A percentile compares a stretch with the other conserved stretches of the same genome.
Evolutionary conservation across 2,113 vertebrate species (phyloP).

Genomic region (Erythrocercus mccallii): DNA sequence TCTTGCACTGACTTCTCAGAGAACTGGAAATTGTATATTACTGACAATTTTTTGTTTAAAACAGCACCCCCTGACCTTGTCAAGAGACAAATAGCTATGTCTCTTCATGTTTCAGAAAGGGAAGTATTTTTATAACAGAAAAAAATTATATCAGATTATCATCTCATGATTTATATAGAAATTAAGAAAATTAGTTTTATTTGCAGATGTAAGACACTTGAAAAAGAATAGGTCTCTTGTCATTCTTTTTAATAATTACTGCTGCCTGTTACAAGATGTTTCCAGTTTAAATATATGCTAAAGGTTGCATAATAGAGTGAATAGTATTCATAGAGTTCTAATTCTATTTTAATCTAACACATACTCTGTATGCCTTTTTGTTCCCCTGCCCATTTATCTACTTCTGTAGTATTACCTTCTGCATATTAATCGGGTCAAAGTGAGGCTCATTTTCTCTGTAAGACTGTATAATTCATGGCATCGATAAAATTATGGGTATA

Average conservation of each 20-base stretch:
- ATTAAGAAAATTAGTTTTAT: background rate
- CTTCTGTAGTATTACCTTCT: background rate
- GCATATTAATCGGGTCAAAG: background rate
- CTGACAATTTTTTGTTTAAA: background rate
- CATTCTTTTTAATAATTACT: background rate
- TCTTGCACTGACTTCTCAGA: background rate
- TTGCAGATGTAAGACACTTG: background rate
- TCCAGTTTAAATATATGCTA: background rate
- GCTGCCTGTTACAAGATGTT: background rate
- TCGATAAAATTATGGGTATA: background rate
- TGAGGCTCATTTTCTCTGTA: background rate
- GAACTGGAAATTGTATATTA: background rate
- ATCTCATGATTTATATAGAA: background rate
- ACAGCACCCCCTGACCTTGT: background rate
- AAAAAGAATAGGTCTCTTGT: background rate
- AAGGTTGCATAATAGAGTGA: background rate
- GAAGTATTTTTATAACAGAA: background rate
- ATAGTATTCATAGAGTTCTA: background rate
- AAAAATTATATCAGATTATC: background rate
- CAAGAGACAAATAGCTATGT: background rate
- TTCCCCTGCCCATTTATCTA: background rate
- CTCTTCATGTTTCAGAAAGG: background rate
- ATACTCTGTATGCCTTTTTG: background rate
- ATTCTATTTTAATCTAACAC: background rate
- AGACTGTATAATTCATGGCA: background rate